phyloP scores from a whole-genome alignment of 2,113 vertebrate genomes.

The Muntiacus reevesi region DNA sequence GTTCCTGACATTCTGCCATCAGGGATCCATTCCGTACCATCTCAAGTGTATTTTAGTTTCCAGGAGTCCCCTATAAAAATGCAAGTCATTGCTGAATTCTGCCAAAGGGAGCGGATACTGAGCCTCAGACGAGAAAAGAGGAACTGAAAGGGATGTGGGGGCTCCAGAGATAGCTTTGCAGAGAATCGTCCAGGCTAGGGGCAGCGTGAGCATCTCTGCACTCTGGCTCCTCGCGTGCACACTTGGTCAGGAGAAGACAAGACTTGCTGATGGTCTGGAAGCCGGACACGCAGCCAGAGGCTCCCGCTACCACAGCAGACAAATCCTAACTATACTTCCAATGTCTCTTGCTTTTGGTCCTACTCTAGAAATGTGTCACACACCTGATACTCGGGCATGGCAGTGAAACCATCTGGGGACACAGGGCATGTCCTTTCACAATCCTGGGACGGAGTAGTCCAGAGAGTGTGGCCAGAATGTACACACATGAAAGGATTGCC shows the following conservation, averaged over 20 bases:
- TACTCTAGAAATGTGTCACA: background rate
- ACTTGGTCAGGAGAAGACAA: background rate
- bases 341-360: background rate
- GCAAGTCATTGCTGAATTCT: background rate
- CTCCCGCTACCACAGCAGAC: background rate
- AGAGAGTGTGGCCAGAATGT: slow-evolving; percentile 30
- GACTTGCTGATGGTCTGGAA: background rate
- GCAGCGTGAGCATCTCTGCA: background rate
- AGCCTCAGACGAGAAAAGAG: background rate
- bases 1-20: background rate
- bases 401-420: slow-evolving; percentile 77
- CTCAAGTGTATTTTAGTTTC: background rate
- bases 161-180: background rate
- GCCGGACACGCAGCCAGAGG: background rate
- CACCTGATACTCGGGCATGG: slow-evolving; percentile 75
- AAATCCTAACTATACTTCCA: background rate
- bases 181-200: background rate
- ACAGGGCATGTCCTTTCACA: slow-evolving; percentile 33
- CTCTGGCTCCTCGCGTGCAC: background rate
- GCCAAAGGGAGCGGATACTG: background rate
- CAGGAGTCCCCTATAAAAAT: background rate
- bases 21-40: background rate
- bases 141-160: too few relatives aligned
- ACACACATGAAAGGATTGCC: slow-evolving; percentile 75
- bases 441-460: background rate